Evolutionary conservation across 2,113 vertebrate species (phyloP).

Genomic region (Cryptomyrus ogoouensis): DNA sequence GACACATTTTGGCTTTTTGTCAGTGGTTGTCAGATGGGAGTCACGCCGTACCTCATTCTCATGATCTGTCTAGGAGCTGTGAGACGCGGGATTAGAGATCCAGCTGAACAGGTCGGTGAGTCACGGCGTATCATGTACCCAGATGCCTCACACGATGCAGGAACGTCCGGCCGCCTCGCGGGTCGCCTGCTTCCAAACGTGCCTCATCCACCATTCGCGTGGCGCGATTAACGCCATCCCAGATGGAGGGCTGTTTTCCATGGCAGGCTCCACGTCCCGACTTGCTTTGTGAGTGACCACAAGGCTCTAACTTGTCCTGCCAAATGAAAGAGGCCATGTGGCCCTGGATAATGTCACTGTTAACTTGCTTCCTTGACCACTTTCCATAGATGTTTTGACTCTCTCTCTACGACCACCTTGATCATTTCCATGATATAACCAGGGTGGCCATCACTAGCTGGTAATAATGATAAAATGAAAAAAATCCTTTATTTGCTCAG

Average conservation of each 20-base stretch:
- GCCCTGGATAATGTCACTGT: constrained; percentile 32
- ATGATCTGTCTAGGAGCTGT: not conserved
- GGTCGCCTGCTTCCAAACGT: not conserved
- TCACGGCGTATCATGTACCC: not conserved
- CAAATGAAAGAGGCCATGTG: constrained; percentile 10
- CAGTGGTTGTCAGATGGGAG: not conserved
- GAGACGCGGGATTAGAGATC: not conserved
- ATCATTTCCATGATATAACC: constrained; percentile 31
- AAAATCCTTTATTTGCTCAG: not conserved
- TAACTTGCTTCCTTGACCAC: constrained; percentile 30
- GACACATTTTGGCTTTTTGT: not conserved
- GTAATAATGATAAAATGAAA: not conserved
- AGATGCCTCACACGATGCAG: not conserved
- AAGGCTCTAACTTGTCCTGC: constrained; percentile 28
- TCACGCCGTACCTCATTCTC: not conserved
- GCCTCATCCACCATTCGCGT: constrained; percentile 31
- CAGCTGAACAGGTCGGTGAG: constrained; percentile 2
- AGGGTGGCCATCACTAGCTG: constrained; percentile 34
- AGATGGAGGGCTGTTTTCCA: constrained; percentile 40
- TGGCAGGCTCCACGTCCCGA: constrained; percentile 45
- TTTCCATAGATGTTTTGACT: constrained; percentile 33
- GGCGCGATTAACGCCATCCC: constrained; percentile 35
- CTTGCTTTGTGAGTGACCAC: constrained; percentile 40
- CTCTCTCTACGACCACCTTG: constrained; percentile 35
- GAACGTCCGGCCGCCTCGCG: not conserved